Conservation (phyloP, 2,113 vertebrate genomes). For the human (Homo sapiens) region GRCh38 chr2:72289001-72289500, state of each 20-base stretch:
- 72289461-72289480: background rate
- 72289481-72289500: background rate
- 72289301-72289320: background rate
- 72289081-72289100: too few relatives aligned
- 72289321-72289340: background rate
- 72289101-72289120: too few relatives aligned
- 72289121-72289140: too few relatives aligned
- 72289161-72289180: background rate
- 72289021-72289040: too few relatives aligned
- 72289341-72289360: background rate
- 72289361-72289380: background rate
- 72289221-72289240: background rate
- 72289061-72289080: too few relatives aligned
- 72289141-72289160: too few relatives aligned
- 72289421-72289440: background rate
- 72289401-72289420: background rate
- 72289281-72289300: background rate
- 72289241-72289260: background rate
- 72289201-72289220: background rate
- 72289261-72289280: background rate
- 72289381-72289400: conserved; percentile 10
- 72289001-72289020: too few relatives aligned
- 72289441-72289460: background rate
- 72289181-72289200: background rate
- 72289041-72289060: too few relatives aligned